These are phyloP conservation scores for Polypterus senegalus DNA, from an alignment of 2,113 vertebrate genomes.

Conservation along the genomic window DNA sequence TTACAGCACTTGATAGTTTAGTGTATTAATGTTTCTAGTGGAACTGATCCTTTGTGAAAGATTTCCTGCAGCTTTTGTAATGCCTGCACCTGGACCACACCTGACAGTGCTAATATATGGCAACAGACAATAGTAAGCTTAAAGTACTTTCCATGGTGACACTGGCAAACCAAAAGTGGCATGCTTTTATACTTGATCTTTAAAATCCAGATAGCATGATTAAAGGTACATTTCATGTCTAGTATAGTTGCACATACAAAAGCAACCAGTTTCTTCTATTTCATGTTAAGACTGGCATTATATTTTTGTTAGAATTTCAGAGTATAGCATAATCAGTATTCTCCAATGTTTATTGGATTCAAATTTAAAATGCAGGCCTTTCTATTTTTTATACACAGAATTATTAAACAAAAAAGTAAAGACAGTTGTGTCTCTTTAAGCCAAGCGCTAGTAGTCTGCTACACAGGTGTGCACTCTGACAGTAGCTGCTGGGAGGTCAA, in stretches of 20 bases:
- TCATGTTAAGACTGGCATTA: background rate
- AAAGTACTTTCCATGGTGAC: no score
- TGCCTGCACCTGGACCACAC: no score
- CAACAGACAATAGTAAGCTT: no score
- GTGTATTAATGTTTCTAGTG: no score
- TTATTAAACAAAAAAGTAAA: background rate
- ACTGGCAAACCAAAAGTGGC: no score
- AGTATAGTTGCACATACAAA: background rate
- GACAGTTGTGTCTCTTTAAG: background rate
- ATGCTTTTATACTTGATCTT: no score
- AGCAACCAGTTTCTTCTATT: background rate
- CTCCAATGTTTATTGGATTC: background rate
- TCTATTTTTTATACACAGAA: background rate
- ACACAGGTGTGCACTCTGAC: background rate
- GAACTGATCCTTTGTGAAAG: no score
- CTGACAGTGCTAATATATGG: no score
- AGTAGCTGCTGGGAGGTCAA: conserved; percentile 2
- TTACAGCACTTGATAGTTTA: no score
- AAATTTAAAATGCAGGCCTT: background rate
- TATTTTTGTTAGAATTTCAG: background rate
- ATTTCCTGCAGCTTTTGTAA: no score
- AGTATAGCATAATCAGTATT: background rate
- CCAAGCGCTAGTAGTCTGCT: background rate
- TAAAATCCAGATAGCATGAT: no score
- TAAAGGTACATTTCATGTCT: no score